These are phyloP conservation scores for Melinaea marsaeus DNA, from an alignment of 2,888 invertebrate species.

Conservation along the genomic window DNA sequence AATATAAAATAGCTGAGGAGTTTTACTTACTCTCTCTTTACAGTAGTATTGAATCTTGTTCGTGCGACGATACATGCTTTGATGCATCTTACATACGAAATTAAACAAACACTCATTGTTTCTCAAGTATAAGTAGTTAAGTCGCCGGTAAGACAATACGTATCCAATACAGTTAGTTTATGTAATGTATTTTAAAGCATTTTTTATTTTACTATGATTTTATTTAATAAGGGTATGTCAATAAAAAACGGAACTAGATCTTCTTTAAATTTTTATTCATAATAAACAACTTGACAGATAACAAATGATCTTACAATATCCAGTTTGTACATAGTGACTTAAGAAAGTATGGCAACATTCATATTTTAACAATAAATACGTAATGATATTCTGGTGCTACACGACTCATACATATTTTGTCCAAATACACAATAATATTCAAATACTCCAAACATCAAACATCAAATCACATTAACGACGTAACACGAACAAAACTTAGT, in stretches of 20 bases:
- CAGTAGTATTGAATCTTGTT: too few species aligned
- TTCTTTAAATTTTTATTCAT: slow-evolving; percentile 74
- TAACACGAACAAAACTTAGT: slow-evolving; percentile 30
- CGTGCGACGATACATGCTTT: too few species aligned
- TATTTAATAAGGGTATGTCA: slow-evolving; percentile 18
- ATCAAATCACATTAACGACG: slow-evolving; percentile 35
- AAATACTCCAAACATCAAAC: slow-evolving; percentile 30
- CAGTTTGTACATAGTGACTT: slow-evolving; percentile 78
- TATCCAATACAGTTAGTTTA: too few species aligned
- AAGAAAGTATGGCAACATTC: slow-evolving; percentile 78
- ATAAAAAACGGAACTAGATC: slow-evolving; percentile 47
- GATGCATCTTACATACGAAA: too few species aligned
- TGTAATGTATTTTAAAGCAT: too few species aligned
- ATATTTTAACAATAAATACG: slow-evolving; percentile 73
- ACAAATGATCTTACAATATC: slow-evolving; percentile 77
- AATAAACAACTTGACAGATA: slow-evolving; percentile 78
- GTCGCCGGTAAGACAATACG: too few species aligned
- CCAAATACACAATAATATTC: neutral
- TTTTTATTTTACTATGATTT: too few species aligned
- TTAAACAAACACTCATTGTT: too few species aligned
- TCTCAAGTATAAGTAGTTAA: too few species aligned
- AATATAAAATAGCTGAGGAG: too few species aligned
- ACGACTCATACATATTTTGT: slow-evolving; percentile 2
- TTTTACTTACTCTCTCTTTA: too few species aligned
- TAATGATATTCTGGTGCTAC: slow-evolving; percentile 37